Conservation (phyloP, 1,140 invertebrate species). For the Holcopasites calliopsidis region DNA sequence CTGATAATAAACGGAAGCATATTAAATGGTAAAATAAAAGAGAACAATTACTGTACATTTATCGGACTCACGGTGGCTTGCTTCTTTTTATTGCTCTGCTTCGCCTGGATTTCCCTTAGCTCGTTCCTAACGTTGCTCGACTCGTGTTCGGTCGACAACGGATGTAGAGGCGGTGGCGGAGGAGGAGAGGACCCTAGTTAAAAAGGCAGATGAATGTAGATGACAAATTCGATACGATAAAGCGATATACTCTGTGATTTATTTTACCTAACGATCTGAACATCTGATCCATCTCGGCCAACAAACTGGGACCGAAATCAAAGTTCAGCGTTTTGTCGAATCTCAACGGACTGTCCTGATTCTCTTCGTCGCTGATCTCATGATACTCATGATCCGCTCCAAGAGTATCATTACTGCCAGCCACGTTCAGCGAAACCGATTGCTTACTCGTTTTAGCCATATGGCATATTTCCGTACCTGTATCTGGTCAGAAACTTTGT, state of each 20-base stretch:
- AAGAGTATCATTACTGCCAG: constrained; percentile 67
- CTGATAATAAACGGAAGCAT: constrained; percentile 45
- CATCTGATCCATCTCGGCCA: constrained; percentile 98
- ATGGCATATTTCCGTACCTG: constrained; percentile 72
- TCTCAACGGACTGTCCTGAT: constrained; percentile 76
- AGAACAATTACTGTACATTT: constrained; percentile 76
- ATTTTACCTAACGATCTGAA: constrained; percentile 86
- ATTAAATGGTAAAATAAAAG: constrained; percentile 53
- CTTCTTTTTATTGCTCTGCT: constrained; percentile 84
- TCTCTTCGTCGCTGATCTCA: constrained; percentile 95
- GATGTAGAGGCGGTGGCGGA: constrained; percentile 71
- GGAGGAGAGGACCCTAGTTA: constrained; percentile 73
- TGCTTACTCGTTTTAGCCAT: constrained; percentile 65
- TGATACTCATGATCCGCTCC: constrained; percentile 90
- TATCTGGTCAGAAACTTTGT: constrained; percentile 75
- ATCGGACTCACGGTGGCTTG: constrained; percentile 84
- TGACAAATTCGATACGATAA: not conserved
- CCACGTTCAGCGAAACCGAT: constrained; percentile 61
- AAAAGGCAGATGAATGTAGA: not conserved
- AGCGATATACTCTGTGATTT: not conserved
- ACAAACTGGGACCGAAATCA: constrained; percentile 94
- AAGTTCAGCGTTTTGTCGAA: constrained; percentile 82
- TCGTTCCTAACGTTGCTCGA: constrained; percentile 86
- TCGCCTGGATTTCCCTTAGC: constrained; percentile 85
- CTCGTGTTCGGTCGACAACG: constrained; percentile 83